Base-by-base conservation (phyloP, 2,113 vertebrate species). In the Vulpes ferrilata region DNA sequence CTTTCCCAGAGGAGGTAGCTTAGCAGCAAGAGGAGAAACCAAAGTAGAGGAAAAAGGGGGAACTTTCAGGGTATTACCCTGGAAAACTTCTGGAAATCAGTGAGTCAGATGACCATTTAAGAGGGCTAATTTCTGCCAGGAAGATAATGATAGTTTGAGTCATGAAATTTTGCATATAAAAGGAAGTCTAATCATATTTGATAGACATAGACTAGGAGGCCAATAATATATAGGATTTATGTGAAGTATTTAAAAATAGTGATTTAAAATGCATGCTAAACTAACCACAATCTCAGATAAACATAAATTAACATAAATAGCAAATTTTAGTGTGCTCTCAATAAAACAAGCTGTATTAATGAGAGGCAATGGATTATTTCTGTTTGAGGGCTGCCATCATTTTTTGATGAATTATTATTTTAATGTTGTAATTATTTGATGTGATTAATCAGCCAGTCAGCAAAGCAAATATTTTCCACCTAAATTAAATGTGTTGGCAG, bases 361-460 rank as follows among this genome's bases (percentile, higher is more conserved):
- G 67, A 90, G 23, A 92, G 88, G 55, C 51, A 95, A 62, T 55
- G 20, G 88, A 92, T 97, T 97, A 96, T 96, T 67, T 97, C 57
- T 94, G 30, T 69, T 97, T 85, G 79, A 97, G 69, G 12, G 57
- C 82, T 98, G 55, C 32, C 82, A 60, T 9, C 55, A 88, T 53
- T 60, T 97, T 97, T 96, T 90, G 90, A 95, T 53, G 90, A 97
- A 90, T 13, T 79, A 48, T 96, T 97, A 95, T 98, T 98, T 97
- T 95, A 91, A 98, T 91, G 35, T 93, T 88, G 16, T 93, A 98
- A 98, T 98, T 95, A 76, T 97, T 98, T 97, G 84, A 69, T 57
- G 23, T 83, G 23, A 60, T 95, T 97, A 67, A 30, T 97, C 74
- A 96, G 51, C 81, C 32, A 93, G 57, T 71, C 95, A 93, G 69